A percentile compares a stretch with the other conserved stretches of the same genome.
phyloP scores from a whole-genome alignment of 2,888 invertebrate genomes.

The Panopea generosa region DNA sequence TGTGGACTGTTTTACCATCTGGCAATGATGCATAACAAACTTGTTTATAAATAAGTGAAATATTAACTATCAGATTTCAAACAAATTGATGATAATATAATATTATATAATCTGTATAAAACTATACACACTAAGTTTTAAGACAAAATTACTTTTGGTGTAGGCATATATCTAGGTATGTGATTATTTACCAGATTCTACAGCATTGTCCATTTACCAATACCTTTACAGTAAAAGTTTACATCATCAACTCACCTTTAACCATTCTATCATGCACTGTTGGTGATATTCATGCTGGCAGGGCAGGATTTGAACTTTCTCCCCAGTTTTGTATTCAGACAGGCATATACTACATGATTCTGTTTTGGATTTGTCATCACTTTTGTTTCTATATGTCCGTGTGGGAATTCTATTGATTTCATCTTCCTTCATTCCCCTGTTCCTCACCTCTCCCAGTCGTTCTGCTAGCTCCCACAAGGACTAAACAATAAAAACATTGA shows the following conservation, averaged over 20 bases:
- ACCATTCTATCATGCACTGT: conserved; percentile 74
- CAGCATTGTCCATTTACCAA: too few relatives aligned
- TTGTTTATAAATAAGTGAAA: too few relatives aligned
- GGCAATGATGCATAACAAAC: too few relatives aligned
- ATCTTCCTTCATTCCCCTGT: conserved; percentile 62
- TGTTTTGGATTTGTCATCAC: conserved; percentile 13
- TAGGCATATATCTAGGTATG: too few relatives aligned
- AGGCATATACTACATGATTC: conserved; percentile 75
- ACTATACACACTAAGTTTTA: too few relatives aligned
- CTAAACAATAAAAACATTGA: conserved; percentile 38
- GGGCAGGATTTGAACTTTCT: conserved; percentile 65
- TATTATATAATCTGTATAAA: too few relatives aligned
- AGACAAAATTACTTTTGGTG: too few relatives aligned
- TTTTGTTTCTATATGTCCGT: conserved; percentile 42
- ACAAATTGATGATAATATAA: too few relatives aligned
- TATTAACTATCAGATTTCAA: too few relatives aligned
- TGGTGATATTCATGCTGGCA: conserved; percentile 76
- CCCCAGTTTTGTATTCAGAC: conserved; percentile 69
- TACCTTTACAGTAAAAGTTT: too few relatives aligned
- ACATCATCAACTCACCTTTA: conserved; percentile 74
- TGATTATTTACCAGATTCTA: too few relatives aligned
- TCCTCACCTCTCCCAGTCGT: conserved; percentile 67
- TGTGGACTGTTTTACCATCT: too few relatives aligned
- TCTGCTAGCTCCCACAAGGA: conserved; percentile 70
- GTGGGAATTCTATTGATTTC: conserved; percentile 63